Evolutionary conservation across 2,888 invertebrate species (phyloP).

Genomic region (Melanargia galathea): DNA sequence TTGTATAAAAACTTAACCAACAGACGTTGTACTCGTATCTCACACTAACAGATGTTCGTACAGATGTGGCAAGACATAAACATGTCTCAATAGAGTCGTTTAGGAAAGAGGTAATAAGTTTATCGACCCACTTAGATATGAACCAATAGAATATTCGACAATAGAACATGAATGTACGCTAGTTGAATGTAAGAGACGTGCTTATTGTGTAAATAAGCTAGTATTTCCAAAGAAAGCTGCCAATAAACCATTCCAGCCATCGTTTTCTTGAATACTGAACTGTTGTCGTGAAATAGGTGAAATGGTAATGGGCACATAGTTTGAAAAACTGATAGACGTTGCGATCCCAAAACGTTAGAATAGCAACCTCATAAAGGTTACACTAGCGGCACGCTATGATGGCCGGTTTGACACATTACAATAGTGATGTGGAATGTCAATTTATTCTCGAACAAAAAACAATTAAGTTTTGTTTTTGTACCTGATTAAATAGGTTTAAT

Average conservation of each 20-base stretch:
- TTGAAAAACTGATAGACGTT: no score
- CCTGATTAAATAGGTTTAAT: no score
- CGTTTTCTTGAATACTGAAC: background rate
- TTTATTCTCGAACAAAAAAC: no score
- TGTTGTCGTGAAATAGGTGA: background rate
- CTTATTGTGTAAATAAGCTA: background rate
- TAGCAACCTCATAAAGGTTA: no score
- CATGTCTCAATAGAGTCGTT: conserved; percentile 30
- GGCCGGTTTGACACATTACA: no score
- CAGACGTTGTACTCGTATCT: background rate
- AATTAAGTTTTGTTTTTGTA: no score
- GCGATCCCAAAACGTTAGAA: no score
- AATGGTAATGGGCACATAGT: background rate
- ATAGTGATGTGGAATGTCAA: no score
- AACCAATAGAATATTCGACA: conserved; percentile 20
- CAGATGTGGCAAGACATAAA: conserved; percentile 33
- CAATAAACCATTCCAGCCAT: background rate
- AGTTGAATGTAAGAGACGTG: background rate
- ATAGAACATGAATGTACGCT: conserved; percentile 9
- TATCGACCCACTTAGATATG: conserved; percentile 24
- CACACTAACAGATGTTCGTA: conserved; percentile 25
- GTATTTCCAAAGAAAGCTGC: background rate
- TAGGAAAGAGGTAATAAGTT: conserved; percentile 25
- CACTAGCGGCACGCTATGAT: no score
- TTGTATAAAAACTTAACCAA: background rate